A percentile compares a stretch with the other conserved stretches of the same genome.
These are phyloP conservation scores for Boloria selene DNA, from an alignment of 2,888 invertebrate genomes.

Conservation along the genomic window DNA sequence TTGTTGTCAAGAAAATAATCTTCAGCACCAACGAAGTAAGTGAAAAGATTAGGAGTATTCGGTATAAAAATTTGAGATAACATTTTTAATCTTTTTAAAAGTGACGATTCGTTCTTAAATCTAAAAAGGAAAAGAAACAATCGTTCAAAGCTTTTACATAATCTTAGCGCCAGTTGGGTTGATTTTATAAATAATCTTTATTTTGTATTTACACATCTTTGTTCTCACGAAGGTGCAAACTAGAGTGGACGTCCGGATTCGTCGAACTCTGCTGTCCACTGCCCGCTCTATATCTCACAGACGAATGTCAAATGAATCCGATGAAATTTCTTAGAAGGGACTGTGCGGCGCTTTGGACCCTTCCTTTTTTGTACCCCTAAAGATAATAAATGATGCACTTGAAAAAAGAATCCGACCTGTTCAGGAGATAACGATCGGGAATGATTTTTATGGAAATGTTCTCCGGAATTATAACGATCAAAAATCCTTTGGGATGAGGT, in stretches of 20 bases:
- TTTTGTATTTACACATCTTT: slow-evolving; percentile 73
- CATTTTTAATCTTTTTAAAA: neutral
- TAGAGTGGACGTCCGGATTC: slow-evolving; percentile 57
- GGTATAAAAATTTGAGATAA: slow-evolving; percentile 2
- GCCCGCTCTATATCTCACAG: slow-evolving; percentile 74
- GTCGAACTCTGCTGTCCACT: slow-evolving; percentile 65
- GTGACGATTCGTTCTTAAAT: neutral
- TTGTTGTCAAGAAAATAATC: slow-evolving; percentile 44
- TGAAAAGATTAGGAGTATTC: slow-evolving; percentile 1
- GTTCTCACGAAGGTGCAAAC: slow-evolving; percentile 52
- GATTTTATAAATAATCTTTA: slow-evolving; percentile 42
- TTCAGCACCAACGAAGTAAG: slow-evolving; percentile 9
- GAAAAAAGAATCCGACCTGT: slow-evolving; percentile 78
- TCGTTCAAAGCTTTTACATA: slow-evolving; percentile 11
- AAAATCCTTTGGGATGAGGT: slow-evolving; percentile 78
- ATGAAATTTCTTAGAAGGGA: slow-evolving; percentile 76
- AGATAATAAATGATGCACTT: slow-evolving; percentile 81
- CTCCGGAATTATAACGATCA: slow-evolving; percentile 78
- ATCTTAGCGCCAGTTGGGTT: slow-evolving; percentile 34
- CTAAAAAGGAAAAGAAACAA: neutral
- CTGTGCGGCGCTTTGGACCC: slow-evolving; percentile 78
- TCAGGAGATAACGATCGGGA: slow-evolving; percentile 77
- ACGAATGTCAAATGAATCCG: slow-evolving; percentile 78
- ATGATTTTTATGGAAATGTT: slow-evolving; percentile 81
- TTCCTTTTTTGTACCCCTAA: slow-evolving; percentile 72